Conservation (phyloP, 2,888 invertebrate genomes). For the Tenthredo mesomela region DNA sequence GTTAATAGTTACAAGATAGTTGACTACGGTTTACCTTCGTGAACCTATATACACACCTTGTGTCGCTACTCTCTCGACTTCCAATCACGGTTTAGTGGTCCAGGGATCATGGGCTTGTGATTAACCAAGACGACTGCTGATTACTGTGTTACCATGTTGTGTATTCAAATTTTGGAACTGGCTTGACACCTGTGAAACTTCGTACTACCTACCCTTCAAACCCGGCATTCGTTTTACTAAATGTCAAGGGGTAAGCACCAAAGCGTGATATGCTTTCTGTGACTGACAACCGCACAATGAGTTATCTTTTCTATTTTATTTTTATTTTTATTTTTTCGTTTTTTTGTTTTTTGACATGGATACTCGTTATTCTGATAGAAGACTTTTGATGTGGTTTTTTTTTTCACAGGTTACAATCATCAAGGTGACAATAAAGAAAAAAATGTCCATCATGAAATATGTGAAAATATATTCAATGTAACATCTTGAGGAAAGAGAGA, state of each 20-base stretch:
- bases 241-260: neutral
- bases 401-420: no score
- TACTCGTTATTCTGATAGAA: neutral
- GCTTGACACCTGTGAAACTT: neutral
- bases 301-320: neutral
- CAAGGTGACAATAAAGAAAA: no score
- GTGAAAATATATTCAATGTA: neutral
- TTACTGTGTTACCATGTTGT: slow-evolving; percentile 6
- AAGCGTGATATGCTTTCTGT: neutral
- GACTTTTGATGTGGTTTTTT: neutral
- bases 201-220: neutral
- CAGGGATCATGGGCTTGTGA: neutral
- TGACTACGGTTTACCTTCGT: slow-evolving; percentile 12
- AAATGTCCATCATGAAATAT: no score
- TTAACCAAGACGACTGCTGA: slow-evolving; percentile 13
- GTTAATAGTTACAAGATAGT: slow-evolving; percentile 8
- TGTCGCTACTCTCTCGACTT: neutral
- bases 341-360: neutral
- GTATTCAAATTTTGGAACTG: neutral
- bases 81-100: slow-evolving; percentile 28
- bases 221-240: neutral
- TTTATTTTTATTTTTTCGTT: neutral
- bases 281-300: neutral
- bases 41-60: neutral
- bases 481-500: neutral